phyloP scores from a whole-genome alignment of 1,140 invertebrate species.

The Triops longicaudatus region DNA sequence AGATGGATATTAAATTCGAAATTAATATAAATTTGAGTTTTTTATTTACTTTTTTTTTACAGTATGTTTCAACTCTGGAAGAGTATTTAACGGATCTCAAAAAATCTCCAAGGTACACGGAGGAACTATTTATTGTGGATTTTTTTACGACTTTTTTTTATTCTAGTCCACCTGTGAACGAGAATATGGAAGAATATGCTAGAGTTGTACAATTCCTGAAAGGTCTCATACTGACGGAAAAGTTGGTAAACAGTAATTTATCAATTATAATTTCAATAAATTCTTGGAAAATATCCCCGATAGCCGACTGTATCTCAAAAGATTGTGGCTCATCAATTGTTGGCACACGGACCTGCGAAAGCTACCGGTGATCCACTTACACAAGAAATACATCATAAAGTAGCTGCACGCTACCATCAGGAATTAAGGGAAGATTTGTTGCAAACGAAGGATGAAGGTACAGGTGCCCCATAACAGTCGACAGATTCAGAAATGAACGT shows the following conservation, averaged over 20 bases:
- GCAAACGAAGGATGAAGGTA: neutral
- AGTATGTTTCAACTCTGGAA: slow-evolving; percentile 26
- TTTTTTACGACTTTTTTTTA: neutral
- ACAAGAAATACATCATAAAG: slow-evolving; percentile 24
- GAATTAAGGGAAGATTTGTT: slow-evolving; percentile 25
- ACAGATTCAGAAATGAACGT: neutral
- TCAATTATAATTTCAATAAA: neutral
- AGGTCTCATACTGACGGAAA: slow-evolving; percentile 21
- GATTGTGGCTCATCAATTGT: slow-evolving; percentile 24
- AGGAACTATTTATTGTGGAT: neutral
- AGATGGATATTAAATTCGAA: neutral
- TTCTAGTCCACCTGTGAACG: slow-evolving; percentile 16
- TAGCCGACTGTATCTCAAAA: slow-evolving; percentile 26
- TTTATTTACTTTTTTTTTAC: neutral
- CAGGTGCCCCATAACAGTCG: neutral
- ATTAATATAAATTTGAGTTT: too few species aligned
- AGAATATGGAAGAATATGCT: slow-evolving; percentile 23
- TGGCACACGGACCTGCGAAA: slow-evolving; percentile 12
- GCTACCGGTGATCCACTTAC: slow-evolving; percentile 21
- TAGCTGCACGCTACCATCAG: slow-evolving; percentile 22
- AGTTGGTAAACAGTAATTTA: slow-evolving; percentile 24
- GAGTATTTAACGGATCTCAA: slow-evolving; percentile 23
- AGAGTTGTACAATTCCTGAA: slow-evolving; percentile 22
- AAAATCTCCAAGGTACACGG: slow-evolving; percentile 18
- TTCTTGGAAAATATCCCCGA: neutral